Conservation (phyloP, 2,888 invertebrate genomes). For the Monoplex corrugatus region DNA sequence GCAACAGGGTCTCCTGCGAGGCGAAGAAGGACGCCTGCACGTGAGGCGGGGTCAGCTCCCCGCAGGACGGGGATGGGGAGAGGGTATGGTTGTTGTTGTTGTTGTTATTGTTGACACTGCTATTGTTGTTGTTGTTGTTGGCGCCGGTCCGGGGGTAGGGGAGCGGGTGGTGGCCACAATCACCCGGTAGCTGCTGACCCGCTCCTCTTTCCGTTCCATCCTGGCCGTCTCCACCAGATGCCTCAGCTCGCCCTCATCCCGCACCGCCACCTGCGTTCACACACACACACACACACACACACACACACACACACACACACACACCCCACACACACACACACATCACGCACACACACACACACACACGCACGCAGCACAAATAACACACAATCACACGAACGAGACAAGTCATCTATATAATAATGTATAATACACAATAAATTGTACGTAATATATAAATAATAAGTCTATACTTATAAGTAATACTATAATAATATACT, state of each 20-base stretch:
- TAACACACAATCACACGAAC: too few relatives aligned
- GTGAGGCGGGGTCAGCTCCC: too few relatives aligned
- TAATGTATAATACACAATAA: too few relatives aligned
- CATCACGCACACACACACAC: background rate
- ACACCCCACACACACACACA: background rate
- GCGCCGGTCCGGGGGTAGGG: background rate
- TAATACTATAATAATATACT: too few relatives aligned
- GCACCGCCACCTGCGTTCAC: constrained; percentile 48
- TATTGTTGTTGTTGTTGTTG: too few relatives aligned
- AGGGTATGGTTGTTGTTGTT: too few relatives aligned
- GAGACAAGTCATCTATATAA: too few relatives aligned
- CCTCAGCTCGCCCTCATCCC: constrained; percentile 53
- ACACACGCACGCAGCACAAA: too few relatives aligned
- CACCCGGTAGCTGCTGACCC: constrained; percentile 73
- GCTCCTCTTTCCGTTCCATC: constrained; percentile 61
- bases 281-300: background rate
- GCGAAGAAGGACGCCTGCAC: constrained; percentile 42
- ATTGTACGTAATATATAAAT: too few relatives aligned
- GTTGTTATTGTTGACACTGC: too few relatives aligned
- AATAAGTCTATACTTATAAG: too few relatives aligned
- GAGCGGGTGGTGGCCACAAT: constrained; percentile 68
- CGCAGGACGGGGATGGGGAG: background rate
- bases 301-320: background rate
- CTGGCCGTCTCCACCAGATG: constrained; percentile 45
- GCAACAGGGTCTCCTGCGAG: constrained; percentile 55